Conservation (phyloP, 1,140 invertebrate genomes). For the Papilio machaon region DNA sequence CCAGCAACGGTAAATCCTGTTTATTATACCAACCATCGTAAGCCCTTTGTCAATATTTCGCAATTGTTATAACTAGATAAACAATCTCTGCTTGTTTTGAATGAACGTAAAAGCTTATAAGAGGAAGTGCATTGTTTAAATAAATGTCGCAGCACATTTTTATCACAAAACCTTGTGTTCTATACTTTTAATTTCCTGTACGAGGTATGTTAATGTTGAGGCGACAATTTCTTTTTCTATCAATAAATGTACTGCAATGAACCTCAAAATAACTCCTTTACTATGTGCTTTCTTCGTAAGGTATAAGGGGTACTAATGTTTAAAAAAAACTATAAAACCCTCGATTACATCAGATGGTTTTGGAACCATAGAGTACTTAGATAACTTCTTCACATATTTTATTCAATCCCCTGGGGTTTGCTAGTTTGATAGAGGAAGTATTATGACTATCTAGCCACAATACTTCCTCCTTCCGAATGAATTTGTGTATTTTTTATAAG, state of each 20-base stretch:
- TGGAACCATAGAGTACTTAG: not conserved
- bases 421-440: not conserved
- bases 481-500: no score
- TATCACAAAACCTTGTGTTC: not conserved
- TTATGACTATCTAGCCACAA: not conserved
- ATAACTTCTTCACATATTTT: not conserved
- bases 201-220: no score
- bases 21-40: not conserved
- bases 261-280: no score
- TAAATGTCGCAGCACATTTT: constrained; percentile 1
- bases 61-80: constrained; percentile 14
- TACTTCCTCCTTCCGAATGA: not conserved
- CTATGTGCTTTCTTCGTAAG: no score
- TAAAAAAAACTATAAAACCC: not conserved
- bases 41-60: constrained; percentile 17
- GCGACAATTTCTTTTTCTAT: no score
- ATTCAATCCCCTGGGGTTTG: not conserved
- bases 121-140: constrained; percentile 13
- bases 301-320: no score
- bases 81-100: constrained; percentile 1
- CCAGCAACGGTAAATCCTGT: constrained; percentile 15
- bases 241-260: no score
- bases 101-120: constrained; percentile 10
- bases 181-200: not conserved
- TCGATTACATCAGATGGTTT: not conserved